Conservation (phyloP, 1,140 invertebrate species). For the Bombus difficillimus region DNA sequence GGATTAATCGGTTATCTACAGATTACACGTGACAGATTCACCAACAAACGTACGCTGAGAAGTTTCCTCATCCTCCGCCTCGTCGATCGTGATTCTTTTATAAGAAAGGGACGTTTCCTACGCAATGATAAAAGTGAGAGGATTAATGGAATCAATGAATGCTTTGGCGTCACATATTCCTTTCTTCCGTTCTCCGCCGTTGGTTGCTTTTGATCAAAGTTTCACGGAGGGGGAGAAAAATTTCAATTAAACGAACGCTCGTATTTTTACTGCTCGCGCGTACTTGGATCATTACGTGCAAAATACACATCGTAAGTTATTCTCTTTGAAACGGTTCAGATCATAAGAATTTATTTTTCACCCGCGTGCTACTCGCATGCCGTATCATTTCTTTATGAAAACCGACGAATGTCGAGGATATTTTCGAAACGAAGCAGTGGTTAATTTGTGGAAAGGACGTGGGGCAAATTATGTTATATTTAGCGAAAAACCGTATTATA, state of each 20-base stretch:
- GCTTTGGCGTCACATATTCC: background rate
- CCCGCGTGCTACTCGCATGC: too few relatives aligned
- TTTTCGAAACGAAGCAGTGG: background rate
- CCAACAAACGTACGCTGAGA: background rate
- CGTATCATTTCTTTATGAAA: background rate
- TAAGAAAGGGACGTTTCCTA: background rate
- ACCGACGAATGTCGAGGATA: background rate
- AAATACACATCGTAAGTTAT: background rate
- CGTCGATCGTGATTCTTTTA: too few relatives aligned
- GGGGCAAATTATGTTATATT: background rate
- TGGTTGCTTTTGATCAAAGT: conserved; percentile 22
- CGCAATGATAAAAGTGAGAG: background rate
- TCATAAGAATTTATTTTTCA: background rate
- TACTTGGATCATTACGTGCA: too few relatives aligned
- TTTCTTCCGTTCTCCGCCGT: background rate
- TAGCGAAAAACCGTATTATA: background rate
- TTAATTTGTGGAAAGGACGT: background rate
- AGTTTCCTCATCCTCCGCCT: background rate
- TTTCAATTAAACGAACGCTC: conserved; percentile 22
- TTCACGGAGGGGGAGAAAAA: background rate
- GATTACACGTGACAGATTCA: conserved; percentile 39
- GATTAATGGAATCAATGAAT: conserved; percentile 17
- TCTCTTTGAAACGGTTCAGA: conserved; percentile 12
- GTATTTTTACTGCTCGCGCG: background rate
- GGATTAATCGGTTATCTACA: conserved; percentile 45